Base-by-base conservation (phyloP, 53 echinoderm and acorn worm species). In the Antedon mediterranea region DNA sequence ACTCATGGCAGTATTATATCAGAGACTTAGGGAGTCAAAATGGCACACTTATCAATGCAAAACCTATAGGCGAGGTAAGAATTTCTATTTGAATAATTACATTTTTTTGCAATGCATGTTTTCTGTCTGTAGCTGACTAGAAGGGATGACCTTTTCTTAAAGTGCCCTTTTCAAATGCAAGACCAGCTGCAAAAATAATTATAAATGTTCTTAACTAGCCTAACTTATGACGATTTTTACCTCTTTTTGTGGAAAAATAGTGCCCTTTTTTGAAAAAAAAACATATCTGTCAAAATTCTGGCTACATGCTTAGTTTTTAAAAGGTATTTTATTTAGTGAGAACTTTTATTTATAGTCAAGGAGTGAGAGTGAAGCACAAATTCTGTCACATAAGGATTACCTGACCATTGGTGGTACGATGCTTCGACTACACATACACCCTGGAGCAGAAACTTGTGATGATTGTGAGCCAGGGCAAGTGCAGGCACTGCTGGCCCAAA, bases 391-490 rank as follows among this genome's bases (percentile, higher is more conserved):
- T 72, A 88, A 86, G n/a, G 94, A 94, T 74, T 83, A 86, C 32
- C 75, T 94, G 74, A 85, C 85, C 82, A 87, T 94, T 32, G 94
- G 94, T 29, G 85, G 84, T 70, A 94, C 94, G 14, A 86, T 85
- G 0, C 78, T 94, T n/a, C 71, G 88, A 33, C 71, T 94, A 37
- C 94, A 94, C 85, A 94, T 94, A 28, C 94, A 94, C 44, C 79
- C 81, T 3, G 94, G 94, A 3, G 85, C 81, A 32, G 87, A 89
- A 42, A 94, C 94, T 0, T 94, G 94, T 72, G 89, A 90, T 29
- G 89, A 91, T 29, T 94, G 94, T 85, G 94, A 94, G 80, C 94
- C 94, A 13, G 94, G 94, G 20, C 86, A 89, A 73, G 94, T 94
- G 0, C 94, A 94, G 73, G 94, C 94, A 18, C 41, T 87, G 43